These are phyloP conservation scores for Alexandromys fortis DNA, from an alignment of 2,113 vertebrate species.

Conservation along the genomic window DNA sequence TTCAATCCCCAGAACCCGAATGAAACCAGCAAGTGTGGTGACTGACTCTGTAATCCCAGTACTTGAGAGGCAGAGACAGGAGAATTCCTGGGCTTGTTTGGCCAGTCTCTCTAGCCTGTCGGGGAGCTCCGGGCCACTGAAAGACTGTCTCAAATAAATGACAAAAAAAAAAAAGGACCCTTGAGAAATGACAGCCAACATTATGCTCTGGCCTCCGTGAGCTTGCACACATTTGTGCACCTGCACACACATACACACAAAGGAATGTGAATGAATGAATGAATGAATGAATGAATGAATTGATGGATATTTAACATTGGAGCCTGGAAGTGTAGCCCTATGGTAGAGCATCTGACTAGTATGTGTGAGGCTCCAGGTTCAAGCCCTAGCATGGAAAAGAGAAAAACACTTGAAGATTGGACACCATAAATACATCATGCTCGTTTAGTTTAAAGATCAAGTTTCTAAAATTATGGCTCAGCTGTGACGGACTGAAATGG, in stretches of 20 bases:
- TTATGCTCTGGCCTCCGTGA: neutral
- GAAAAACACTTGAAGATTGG: neutral
- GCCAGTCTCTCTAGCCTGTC: neutral
- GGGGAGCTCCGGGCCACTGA: neutral
- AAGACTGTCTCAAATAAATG: neutral
- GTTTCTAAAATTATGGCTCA: slow-evolving; percentile 3
- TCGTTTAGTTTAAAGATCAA: slow-evolving; percentile 19
- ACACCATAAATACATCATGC: neutral
- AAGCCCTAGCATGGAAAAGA: neutral
- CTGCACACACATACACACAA: neutral
- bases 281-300: too few relatives aligned
- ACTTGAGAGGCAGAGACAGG: neutral
- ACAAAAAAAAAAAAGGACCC: neutral
- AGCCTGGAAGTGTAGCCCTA: neutral
- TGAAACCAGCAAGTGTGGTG: neutral
- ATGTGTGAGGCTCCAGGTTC: neutral
- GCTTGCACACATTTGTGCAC: neutral
- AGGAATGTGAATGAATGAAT: neutral
- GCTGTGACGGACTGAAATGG: neutral
- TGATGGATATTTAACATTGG: neutral
- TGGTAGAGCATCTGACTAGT: neutral
- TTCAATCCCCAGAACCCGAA: neutral
- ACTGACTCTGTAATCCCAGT: neutral
- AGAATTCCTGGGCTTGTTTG: neutral
- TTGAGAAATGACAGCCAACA: neutral